Base-by-base conservation (phyloP, 2,888 invertebrate genomes). In the Aphidoletes aphidimyza region DNA sequence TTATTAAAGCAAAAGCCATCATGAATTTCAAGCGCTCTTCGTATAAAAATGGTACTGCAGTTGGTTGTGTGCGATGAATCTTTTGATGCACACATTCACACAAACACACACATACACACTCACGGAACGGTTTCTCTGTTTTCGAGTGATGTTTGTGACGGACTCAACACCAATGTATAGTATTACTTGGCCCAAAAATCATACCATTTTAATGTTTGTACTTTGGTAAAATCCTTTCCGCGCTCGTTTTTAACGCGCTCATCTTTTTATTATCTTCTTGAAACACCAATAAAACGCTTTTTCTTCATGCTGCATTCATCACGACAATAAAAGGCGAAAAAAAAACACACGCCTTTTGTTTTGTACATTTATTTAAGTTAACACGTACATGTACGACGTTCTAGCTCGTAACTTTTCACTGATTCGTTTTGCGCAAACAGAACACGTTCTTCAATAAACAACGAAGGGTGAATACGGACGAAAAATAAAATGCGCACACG, bases 211-310 rank as follows among this genome's bases (percentile, higher is more conserved):
- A 69, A 69, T 69, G 69, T 69, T 2, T 69, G 69, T 69, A 30
- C 69, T 30, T 69, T 69, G 34, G 34, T 5, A 30, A 69, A 69
- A 69, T 69, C 30, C 69, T 69, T 26, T 2, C 5, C 3, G 9
- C 47, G 26, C 11, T 26, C 22, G 11, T 69, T 69, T 30, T 14
- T 30, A 34, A 30, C 34, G 30, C 30, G 30, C 30, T 69, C 69
- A 69, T 69, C 34, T 69, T 69, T 69, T 69, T 69, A 69, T 69
- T 69, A 30, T 69, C 69, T 69, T n/a, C 34, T 69, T 69, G 69
- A 69, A 54, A 22, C 54, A 22, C 5, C 30, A 69, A 69, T 69
- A 69, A 69, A 69, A 69, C 69, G 69, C 34, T 69, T 14, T 69
- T 14, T 69, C 34, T 54, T 47, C 22, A 26, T 54, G 54, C 54